Evolutionary conservation across 2,113 vertebrate species (phyloP), one percentile per base, ranked within the genome.

Genomic region (Malurus alboscapulatus): DNA sequence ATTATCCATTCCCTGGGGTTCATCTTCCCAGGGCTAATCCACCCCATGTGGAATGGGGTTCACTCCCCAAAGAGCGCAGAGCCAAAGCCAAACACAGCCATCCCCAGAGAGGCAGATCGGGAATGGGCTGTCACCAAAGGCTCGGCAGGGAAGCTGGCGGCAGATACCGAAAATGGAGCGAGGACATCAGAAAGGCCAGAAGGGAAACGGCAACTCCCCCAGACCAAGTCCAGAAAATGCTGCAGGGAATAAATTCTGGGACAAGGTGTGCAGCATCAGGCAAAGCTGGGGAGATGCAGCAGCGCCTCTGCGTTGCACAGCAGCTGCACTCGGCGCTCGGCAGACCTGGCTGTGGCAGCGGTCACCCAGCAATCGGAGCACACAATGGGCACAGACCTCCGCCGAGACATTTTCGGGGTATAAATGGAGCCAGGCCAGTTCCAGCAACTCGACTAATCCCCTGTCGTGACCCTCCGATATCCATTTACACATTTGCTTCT

Each of bases 381-480:
- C 81, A 93, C 93, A 89, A 85, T 85, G 65, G 69, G 38, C 79
- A 42, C 73, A 19, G 78, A 94, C 81, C 87, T 93, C 94, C 40
- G 1, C 9, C 0, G 50, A 87, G 84, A 76, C 55, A 26, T 25
- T 45, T 69, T 11, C 2, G 38, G 77, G 63, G 29, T 34, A 5
- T n/a, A 84, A 94, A 92, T 76, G 78, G n/a, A 89, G 55, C 14
- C 34, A 47, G 71, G 78, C 58, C 25, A 5, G 44, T 69, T 59
- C 32, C 77, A 61, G 40, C 4, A 38, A 85, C 61, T 80, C 12
- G 2, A 11, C 88, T 95, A 90, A 95, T 96, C 91, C 92, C 63
- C 55, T 0, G 4, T 5, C 11, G 3, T 87, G 90, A 94, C 81
- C 87, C 91, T 74, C 77, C 14, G 0, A 34, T 61, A 88, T 17